Evolutionary conservation across 1,140 invertebrate species (phyloP), one percentile per base, ranked within the genome.

Genomic region (Teleopsis dalmanni): DNA sequence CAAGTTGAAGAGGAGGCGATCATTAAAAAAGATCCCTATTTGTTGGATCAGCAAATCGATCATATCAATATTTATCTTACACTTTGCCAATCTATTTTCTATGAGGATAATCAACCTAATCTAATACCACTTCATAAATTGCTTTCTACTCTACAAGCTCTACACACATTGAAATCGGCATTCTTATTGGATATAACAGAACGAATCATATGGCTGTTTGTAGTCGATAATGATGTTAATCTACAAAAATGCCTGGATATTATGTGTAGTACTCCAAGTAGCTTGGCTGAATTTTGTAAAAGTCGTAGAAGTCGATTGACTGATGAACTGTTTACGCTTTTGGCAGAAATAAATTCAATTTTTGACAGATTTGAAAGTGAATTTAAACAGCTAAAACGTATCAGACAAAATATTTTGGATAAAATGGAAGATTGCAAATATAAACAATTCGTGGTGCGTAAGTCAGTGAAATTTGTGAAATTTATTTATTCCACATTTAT

Each of bases 1-100:
- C 21, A 38, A n/a, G 60, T 57, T 36, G 62, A 65, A 22, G 34
- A 49, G 23, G 26, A 29, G 0, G 57, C 62, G 0, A 1, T 62
- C 10, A 35, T 13, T 0, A 35, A 9, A 0, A 36, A 59, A 7
- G 55, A 57, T 11, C 19, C 37, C 0, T 53, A 45, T 8, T 8
- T 65, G 22, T 25, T 53, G 10, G 48, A 52, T n/a, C 59, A 65
- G 3, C 62, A 65, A 34, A 10, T 65, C 26, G 48, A 56, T 29
- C 57, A 59, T 22, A 45, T 65, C 3, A 50, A 65, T 7, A 38
- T 47, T 27, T 14, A 22, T 3, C 44, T 31, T 11, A 26, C 29
- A 46, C 14, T 46, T 27, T 36, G 34, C 11, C 9, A 35, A 26
- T 27, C 29, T 8, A 33, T 29, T 0, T 46, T 46, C n/a, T 33